These are phyloP conservation scores for Hydropsyche tenuis DNA, from an alignment of 1,140 invertebrate species.

Conservation along the genomic window DNA sequence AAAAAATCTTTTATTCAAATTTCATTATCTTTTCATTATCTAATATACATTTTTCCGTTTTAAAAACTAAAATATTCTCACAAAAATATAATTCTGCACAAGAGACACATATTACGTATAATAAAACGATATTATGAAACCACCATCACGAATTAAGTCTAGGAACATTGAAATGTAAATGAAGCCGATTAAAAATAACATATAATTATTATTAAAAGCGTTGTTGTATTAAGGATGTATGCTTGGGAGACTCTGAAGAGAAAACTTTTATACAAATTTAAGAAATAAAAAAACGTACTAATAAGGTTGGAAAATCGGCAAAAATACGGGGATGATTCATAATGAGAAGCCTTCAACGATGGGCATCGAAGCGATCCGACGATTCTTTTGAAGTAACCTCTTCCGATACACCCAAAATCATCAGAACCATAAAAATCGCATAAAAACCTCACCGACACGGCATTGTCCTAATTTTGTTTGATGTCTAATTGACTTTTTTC, in stretches of 20 bases:
- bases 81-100: neutral
- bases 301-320: neutral
- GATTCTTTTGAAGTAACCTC: neutral
- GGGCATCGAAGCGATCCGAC: neutral
- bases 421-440: neutral
- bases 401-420: constrained; percentile 1
- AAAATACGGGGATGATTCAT: neutral
- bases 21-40: neutral
- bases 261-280: neutral
- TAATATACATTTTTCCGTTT: neutral
- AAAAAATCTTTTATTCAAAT: no score
- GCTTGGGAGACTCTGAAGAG: neutral
- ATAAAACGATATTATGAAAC: neutral
- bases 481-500: constrained; percentile 12
- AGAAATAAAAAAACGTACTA: neutral
- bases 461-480: constrained; percentile 11
- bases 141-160: neutral
- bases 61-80: neutral
- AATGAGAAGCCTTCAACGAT: neutral
- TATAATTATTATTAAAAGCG: neutral
- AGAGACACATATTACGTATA: neutral
- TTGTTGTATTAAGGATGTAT: constrained; percentile 1
- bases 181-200: neutral
- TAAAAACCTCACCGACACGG: neutral
- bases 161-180: neutral